phyloP scores from a whole-genome alignment of 2,888 invertebrate genomes.

The Aplocera efformata region DNA sequence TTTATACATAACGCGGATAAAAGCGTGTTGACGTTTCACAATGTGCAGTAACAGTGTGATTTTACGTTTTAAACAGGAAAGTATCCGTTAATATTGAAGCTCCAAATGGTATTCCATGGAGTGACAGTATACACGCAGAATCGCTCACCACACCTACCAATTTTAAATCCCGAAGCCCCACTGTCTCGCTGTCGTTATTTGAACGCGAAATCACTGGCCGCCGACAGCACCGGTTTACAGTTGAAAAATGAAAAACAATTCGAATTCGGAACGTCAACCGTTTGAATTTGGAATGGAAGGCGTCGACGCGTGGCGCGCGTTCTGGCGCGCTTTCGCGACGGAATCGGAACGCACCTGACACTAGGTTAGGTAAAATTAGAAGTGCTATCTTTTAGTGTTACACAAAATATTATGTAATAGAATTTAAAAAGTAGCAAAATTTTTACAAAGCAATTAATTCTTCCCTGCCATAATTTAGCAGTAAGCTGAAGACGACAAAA shows the following conservation, averaged over 20 bases:
- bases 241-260: slow-evolving; percentile 75
- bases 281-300: slow-evolving; percentile 61
- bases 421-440: too few relatives aligned
- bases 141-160: slow-evolving; percentile 14
- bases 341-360: slow-evolving; percentile 44
- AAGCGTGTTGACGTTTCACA: too few relatives aligned
- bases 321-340: slow-evolving; percentile 32
- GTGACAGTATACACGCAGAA: too few relatives aligned
- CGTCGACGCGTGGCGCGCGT: slow-evolving; percentile 48
- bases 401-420: too few relatives aligned
- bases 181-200: slow-evolving; percentile 28
- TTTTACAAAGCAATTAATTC: too few relatives aligned
- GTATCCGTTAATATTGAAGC: too few relatives aligned
- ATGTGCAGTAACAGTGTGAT: too few relatives aligned
- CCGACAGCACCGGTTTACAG: slow-evolving; percentile 56
- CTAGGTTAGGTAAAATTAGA: slow-evolving; percentile 29
- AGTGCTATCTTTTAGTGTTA: not conserved
- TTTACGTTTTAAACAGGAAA: too few relatives aligned
- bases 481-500: too few relatives aligned
- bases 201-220: slow-evolving; percentile 57
- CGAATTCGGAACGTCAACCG: slow-evolving; percentile 67
- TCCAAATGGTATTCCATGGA: too few relatives aligned
- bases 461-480: too few relatives aligned
- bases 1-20: too few relatives aligned
- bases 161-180: slow-evolving; percentile 11